Percentiles rank a stretch among this genome's conserved stretches.
Conservation (phyloP, 2,888 invertebrate genomes). For the Thymelicus sylvestris region DNA sequence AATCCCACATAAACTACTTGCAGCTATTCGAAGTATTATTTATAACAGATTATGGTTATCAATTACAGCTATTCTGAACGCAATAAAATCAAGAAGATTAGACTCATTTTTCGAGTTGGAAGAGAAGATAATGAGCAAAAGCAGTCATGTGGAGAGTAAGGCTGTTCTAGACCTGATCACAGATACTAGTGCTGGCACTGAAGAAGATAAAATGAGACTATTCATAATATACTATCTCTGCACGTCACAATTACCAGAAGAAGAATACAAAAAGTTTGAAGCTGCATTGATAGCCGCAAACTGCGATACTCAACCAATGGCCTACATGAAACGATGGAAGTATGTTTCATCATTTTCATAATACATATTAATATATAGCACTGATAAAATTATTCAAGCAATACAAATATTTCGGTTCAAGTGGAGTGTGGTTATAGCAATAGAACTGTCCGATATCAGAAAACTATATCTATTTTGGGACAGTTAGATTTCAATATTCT, state of each 20-base stretch:
- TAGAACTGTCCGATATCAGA: too few species aligned
- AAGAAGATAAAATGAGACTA: constrained; percentile 96
- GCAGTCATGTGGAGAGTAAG: constrained; percentile 89
- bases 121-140: constrained; percentile 98
- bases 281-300: constrained; percentile 91
- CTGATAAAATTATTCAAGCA: too few species aligned
- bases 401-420: too few species aligned
- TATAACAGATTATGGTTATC: constrained; percentile 6
- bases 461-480: too few species aligned
- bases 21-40: background rate
- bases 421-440: too few species aligned
- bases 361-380: too few species aligned
- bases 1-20: background rate
- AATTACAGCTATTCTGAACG: constrained; percentile 88
- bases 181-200: constrained; percentile 93
- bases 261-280: constrained; percentile 93
- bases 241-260: constrained; percentile 90
- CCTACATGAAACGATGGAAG: constrained; percentile 98
- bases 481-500: too few species aligned
- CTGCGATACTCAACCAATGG: constrained; percentile 93
- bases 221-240: constrained; percentile 97
- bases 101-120: constrained; percentile 99
- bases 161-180: constrained; percentile 94
- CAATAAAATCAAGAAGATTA: constrained; percentile 94
- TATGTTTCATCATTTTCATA: constrained; percentile 68